phyloP scores from a whole-genome alignment of 2,888 invertebrate species.

The Lasioglossum oenotherae region DNA sequence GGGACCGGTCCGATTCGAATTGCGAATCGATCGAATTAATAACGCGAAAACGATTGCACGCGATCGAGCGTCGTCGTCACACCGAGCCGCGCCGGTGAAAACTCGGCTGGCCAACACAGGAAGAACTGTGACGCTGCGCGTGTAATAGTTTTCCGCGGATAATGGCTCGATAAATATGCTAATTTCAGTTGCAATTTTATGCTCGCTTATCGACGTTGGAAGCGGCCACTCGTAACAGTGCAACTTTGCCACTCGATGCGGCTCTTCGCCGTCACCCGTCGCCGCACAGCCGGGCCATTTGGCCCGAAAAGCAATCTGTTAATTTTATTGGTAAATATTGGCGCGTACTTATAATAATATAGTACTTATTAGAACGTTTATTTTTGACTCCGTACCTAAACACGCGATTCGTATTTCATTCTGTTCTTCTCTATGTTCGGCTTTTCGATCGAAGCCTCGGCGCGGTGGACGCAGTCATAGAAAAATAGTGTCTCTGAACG shows the following conservation, averaged over 20 bases:
- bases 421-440: no score
- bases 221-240: conserved; percentile 24
- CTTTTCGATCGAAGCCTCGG: no score
- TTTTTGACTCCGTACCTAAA: no score
- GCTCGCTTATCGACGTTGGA: conserved; percentile 41
- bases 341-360: no score
- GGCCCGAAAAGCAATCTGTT: no score
- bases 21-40: conserved; percentile 48
- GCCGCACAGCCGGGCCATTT: no score
- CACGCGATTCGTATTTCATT: no score
- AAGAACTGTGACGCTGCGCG: not conserved
- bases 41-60: conserved; percentile 34
- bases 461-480: no score
- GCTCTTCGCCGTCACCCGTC: not conserved
- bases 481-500: no score
- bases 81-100: conserved; percentile 29
- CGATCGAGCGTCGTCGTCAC: conserved; percentile 24
- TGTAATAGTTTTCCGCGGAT: conserved; percentile 49
- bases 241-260: conserved; percentile 14
- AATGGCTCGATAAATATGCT: conserved; percentile 66
- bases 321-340: no score
- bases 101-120: not conserved
- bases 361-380: no score
- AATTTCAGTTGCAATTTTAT: conserved; percentile 63
- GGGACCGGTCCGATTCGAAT: conserved; percentile 8